Base-by-base conservation (phyloP, 23 tunicate genomes). In the Ascidia mentula region DNA sequence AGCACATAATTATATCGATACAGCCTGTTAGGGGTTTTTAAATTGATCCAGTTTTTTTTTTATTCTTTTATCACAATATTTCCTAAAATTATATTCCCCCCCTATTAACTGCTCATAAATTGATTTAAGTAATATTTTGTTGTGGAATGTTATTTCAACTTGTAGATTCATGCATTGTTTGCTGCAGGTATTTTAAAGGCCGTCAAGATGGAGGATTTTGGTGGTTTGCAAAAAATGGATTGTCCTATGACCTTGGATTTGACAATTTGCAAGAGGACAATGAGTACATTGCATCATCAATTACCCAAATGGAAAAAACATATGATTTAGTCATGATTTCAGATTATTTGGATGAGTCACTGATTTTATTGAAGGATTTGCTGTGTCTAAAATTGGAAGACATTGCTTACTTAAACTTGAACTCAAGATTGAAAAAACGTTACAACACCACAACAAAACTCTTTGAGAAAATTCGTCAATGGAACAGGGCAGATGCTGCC, bases 201-300 rank as follows among this genome's bases (percentile, higher is more conserved):
- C 22, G 35, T 5, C 45, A 30, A 20, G 80, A 76, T 45, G 89
- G 89, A 4, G 39, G 26, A 8, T 81, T 82, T n/a, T 85, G 87
- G 84, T 91, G 97, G 97, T 91, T 86, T 86, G 90, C 80, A 0
- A 91, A 91, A 59, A 91, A 91, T 46, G 84, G 77, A 20, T 34
- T 91, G 77, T 60, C 75, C 36, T 86, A 73, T 38, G 97, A 91
- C 72, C 81, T 91, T 61, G 97, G 97, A n/a, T 91, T 75, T 46
- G 81, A 91, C 74, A 86, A 91, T 46, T 38, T 82, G 59, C 72
- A 72, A 28, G 79, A 85, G n/a, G 84, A 86, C 42, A 90, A 85
- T 22, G 45, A 70, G 13, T 86, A 86, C 70, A 91, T 91, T 30
- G 26, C 72, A 60, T 28, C 31, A n/a, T 84, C 90, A 0, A 86